Evolutionary conservation across 2,797 vertebrate genomes (phyloP).

Genomic region (Champsocephalus esox): DNA sequence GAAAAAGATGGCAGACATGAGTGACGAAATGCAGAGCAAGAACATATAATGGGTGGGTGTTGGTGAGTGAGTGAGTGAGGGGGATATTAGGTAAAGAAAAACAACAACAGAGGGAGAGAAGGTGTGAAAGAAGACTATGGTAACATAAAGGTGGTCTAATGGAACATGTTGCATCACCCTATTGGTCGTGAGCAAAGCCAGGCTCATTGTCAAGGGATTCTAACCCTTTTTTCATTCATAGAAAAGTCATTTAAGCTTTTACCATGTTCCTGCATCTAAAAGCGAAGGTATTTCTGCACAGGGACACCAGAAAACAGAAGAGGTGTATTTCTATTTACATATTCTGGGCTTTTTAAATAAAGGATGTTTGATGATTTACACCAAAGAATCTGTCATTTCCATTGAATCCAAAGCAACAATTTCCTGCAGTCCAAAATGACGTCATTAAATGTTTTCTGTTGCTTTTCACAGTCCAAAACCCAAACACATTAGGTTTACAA

Average conservation of each 20-base stretch:
- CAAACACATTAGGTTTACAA: background rate
- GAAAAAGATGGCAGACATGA: slow-evolving; percentile 36
- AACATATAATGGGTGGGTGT: background rate
- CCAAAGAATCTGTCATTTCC: background rate
- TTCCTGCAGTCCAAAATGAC: background rate
- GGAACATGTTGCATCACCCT: background rate
- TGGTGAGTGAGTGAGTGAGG: too few species aligned
- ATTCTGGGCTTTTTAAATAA: background rate
- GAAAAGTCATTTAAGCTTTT: background rate
- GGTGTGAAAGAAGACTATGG: background rate
- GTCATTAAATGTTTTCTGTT: background rate
- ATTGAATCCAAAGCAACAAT: background rate
- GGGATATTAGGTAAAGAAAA: background rate
- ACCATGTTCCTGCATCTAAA: background rate
- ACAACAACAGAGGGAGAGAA: background rate
- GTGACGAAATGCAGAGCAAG: slow-evolving; percentile 63
- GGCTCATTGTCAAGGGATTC: background rate
- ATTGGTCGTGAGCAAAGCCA: background rate
- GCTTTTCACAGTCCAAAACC: background rate
- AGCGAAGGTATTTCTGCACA: background rate
- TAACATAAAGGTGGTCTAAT: background rate
- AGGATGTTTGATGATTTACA: background rate
- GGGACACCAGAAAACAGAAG: background rate
- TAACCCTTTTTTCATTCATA: background rate
- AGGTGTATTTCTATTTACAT: background rate